Evolutionary conservation across 1,140 invertebrate genomes (phyloP).

Genomic region (Drosophila setifemur): DNA sequence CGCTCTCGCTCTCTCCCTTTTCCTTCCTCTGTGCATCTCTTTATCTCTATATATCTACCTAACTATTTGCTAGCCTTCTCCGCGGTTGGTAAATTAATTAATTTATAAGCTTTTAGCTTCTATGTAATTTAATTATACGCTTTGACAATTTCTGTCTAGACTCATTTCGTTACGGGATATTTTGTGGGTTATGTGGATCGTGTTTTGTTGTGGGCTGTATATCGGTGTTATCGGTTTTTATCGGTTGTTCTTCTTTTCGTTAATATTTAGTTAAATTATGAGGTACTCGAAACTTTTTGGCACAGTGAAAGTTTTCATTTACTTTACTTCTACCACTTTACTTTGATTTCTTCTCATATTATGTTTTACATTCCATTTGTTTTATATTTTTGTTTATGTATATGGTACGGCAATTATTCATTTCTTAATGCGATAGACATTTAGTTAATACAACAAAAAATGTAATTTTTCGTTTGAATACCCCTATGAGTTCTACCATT

Average conservation of each 20-base stretch:
- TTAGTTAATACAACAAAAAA: constrained; percentile 35
- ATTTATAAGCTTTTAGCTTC: constrained; percentile 58
- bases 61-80: constrained; percentile 37
- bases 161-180: constrained; percentile 50
- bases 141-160: constrained; percentile 43
- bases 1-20: not conserved
- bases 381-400: constrained; percentile 6
- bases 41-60: constrained; percentile 25
- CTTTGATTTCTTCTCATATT: constrained; percentile 53
- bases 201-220: constrained; percentile 16
- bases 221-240: constrained; percentile 16
- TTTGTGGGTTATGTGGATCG: constrained; percentile 15
- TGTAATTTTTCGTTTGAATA: constrained; percentile 17
- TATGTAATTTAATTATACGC: constrained; percentile 32
- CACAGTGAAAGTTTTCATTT: constrained; percentile 82
- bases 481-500: constrained; percentile 12
- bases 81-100: constrained; percentile 46
- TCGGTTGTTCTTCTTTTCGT: constrained; percentile 35
- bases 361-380: constrained; percentile 15
- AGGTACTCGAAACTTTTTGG: constrained; percentile 82
- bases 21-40: constrained; percentile 4
- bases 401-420: constrained; percentile 67
- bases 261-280: constrained; percentile 81
- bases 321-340: constrained; percentile 66
- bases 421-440: constrained; percentile 41